Conservation (phyloP, 2,113 vertebrate species). For the Lamprotornis superbus region DNA sequence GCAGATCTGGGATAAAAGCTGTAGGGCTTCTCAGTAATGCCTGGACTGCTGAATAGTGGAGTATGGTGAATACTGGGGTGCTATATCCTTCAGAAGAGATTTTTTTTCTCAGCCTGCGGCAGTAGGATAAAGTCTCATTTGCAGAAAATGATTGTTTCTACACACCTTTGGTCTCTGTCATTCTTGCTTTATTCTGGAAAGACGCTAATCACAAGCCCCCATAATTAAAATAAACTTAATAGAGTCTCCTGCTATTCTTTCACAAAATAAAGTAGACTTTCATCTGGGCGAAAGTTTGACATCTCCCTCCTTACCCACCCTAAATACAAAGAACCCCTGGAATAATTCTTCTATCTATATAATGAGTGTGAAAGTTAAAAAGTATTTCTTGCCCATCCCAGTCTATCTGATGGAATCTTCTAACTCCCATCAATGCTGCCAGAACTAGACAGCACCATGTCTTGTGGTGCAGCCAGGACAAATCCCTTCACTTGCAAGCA, state of each 20-base stretch:
- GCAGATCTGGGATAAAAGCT: neutral
- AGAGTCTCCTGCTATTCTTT: neutral
- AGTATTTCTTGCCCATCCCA: neutral
- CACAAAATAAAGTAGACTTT: neutral
- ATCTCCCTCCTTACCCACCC: rapidly evolving
- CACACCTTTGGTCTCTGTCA: neutral
- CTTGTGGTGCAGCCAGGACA: neutral
- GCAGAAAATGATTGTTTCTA: neutral
- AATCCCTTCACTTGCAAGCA: neutral
- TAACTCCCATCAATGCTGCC: neutral
- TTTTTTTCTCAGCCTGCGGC: neutral
- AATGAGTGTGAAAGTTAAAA: neutral
- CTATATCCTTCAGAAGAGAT: neutral
- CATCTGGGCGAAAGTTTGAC: neutral
- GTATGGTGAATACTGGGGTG: neutral
- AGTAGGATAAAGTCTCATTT: neutral
- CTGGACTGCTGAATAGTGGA: neutral
- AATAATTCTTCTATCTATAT: neutral
- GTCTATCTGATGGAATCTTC: neutral
- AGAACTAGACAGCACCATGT: neutral
- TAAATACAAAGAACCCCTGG: neutral
- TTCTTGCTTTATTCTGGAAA: neutral
- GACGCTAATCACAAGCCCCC: neutral
- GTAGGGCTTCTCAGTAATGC: neutral
- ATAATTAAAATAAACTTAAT: neutral